Conservation (phyloP, 2,888 invertebrate genomes). For the Tenthredo livida region DNA sequence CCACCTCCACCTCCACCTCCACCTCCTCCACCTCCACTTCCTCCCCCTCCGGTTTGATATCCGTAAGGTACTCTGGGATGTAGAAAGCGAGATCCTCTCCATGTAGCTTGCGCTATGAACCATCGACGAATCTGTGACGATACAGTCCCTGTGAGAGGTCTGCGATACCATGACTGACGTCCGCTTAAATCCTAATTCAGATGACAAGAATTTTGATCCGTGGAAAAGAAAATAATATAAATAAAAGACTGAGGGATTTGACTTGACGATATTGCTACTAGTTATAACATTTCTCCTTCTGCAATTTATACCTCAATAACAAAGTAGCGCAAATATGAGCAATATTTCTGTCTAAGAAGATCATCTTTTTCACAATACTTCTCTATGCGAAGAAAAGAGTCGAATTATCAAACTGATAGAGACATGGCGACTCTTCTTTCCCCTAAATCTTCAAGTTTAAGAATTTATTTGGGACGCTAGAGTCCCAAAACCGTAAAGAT, state of each 20-base stretch:
- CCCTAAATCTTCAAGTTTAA: too few species aligned
- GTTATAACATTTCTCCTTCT: neutral
- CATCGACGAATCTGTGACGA: constrained; percentile 60
- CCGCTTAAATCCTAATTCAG: constrained; percentile 55
- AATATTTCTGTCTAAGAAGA: too few species aligned
- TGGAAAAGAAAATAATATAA: neutral
- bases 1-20: constrained; percentile 56
- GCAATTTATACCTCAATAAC: neutral
- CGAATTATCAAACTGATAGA: too few species aligned
- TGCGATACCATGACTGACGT: constrained; percentile 48
- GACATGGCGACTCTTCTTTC: too few species aligned
- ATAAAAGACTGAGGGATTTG: constrained; percentile 35
- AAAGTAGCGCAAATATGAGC: neutral
- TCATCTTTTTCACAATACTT: too few species aligned
- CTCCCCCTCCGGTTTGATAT: constrained; percentile 21
- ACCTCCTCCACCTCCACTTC: constrained; percentile 54
- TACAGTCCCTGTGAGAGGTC: constrained; percentile 50
- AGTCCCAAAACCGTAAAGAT: too few species aligned
- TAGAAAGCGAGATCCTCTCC: constrained; percentile 60
- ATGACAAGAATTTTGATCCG: constrained; percentile 21
- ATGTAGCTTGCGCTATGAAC: constrained; percentile 61
- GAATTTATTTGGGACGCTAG: too few species aligned
- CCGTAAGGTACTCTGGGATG: constrained; percentile 56
- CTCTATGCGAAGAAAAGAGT: too few species aligned
- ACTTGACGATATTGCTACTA: neutral